A percentile compares a stretch with the other conserved stretches of the same genome.
These are phyloP conservation scores for Magallana nippona DNA, from an alignment of 2,888 invertebrate genomes.

Conservation along the genomic window DNA sequence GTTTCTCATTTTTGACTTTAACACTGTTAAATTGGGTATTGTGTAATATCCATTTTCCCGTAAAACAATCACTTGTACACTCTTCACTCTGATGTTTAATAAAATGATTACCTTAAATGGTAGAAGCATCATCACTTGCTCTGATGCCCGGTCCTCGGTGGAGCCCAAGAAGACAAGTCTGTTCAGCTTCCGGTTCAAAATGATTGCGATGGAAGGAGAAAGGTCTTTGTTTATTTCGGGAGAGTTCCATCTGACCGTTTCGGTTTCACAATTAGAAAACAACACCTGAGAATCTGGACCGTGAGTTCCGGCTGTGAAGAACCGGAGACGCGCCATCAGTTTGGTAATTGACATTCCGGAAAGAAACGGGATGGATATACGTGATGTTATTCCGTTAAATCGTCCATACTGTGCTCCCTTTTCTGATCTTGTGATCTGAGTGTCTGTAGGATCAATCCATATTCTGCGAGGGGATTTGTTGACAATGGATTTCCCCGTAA, in stretches of 20 bases:
- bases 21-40: neutral
- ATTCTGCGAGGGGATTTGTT: neutral
- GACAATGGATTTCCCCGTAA: neutral
- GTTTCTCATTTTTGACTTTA: neutral
- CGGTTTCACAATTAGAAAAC: constrained; percentile 26
- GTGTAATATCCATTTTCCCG: too few relatives aligned
- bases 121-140: constrained; percentile 16
- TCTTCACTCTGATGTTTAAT: too few relatives aligned
- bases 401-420: constrained; percentile 26
- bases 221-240: constrained; percentile 27
- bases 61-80: too few relatives aligned
- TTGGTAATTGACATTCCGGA: neutral
- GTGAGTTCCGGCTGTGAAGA: neutral
- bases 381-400: constrained; percentile 21
- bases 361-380: neutral
- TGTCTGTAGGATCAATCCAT: neutral
- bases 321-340: constrained; percentile 3
- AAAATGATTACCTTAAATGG: neutral
- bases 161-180: constrained; percentile 12
- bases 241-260: constrained; percentile 22
- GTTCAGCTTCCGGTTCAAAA: constrained; percentile 25
- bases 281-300: constrained; percentile 34
- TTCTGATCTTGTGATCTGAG: neutral
- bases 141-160: neutral
- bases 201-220: constrained; percentile 23